A percentile compares a stretch with the other conserved stretches of the same genome.
Evolutionary conservation across 2,888 invertebrate species (phyloP).

Genomic region (Drosophila falleni): DNA sequence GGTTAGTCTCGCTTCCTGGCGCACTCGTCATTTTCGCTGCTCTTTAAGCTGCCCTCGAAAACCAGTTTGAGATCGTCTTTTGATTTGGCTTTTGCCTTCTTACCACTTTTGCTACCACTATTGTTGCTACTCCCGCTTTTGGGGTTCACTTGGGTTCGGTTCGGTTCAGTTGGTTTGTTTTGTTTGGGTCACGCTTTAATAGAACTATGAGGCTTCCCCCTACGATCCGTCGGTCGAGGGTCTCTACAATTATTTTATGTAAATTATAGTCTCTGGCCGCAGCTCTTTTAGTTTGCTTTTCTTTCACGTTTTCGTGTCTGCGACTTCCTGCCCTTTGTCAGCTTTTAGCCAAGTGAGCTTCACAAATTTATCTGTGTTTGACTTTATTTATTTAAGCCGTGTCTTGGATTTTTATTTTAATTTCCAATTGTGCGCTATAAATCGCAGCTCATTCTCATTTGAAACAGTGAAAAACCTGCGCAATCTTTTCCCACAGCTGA

Average conservation of each 20-base stretch:
- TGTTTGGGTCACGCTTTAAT: conserved; percentile 74
- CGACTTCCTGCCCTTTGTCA: conserved; percentile 42
- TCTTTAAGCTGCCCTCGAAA: conserved; percentile 52
- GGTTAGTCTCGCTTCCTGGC: conserved; percentile 69
- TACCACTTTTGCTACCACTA: neutral
- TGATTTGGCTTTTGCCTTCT: conserved; percentile 50
- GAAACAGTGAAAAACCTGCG: conserved; percentile 31
- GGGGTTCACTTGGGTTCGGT: conserved; percentile 28
- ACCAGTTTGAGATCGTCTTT: conserved; percentile 66
- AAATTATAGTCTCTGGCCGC: conserved; percentile 53
- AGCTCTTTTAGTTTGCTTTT: conserved; percentile 33
- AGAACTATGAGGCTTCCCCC: conserved; percentile 60
- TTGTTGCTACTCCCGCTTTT: conserved; percentile 1
- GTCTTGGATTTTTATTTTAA: conserved; percentile 41
- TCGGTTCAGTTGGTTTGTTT: conserved; percentile 55
- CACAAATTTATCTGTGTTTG: conserved; percentile 25
- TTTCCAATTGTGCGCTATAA: conserved; percentile 54
- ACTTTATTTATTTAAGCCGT: conserved; percentile 34
- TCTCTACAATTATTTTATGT: conserved; percentile 69
- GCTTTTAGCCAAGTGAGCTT: conserved; percentile 37
- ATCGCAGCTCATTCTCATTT: conserved; percentile 29
- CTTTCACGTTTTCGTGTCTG: conserved; percentile 27
- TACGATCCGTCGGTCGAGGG: neutral
- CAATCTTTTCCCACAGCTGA: conserved; percentile 49
- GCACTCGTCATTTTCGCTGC: conserved; percentile 53